Percentiles rank a stretch among this genome's conserved stretches.
Conservation (phyloP, 2,888 invertebrate genomes). For the Temnothorax ravouxi region DNA sequence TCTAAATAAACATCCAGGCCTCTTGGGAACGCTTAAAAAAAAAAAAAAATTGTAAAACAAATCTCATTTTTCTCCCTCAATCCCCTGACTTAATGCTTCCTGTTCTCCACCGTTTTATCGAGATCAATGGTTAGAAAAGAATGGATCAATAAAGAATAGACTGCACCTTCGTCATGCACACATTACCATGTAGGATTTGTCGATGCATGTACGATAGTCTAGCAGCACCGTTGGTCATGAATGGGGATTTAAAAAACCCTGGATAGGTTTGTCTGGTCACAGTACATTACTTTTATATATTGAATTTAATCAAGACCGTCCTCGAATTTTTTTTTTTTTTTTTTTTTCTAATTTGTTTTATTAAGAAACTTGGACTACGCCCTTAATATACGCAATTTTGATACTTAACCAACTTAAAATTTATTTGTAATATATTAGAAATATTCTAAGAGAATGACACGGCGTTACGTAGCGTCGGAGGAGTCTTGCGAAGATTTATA, state of each 20-base stretch:
- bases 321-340: background rate
- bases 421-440: background rate
- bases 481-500: slow-evolving; percentile 65
- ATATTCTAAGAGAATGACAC: background rate
- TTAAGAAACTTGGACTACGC: background rate
- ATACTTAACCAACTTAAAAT: background rate
- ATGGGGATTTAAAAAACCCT: background rate
- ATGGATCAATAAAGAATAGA: background rate
- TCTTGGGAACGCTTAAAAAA: slow-evolving; percentile 52
- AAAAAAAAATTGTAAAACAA: background rate
- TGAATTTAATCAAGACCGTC: background rate
- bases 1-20: slow-evolving; percentile 77
- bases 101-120: background rate
- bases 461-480: slow-evolving; percentile 30
- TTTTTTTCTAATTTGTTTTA: background rate
- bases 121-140: background rate
- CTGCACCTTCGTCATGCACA: background rate
- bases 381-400: background rate
- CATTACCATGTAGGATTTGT: background rate
- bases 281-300: background rate
- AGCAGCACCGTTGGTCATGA: background rate
- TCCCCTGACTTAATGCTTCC: background rate
- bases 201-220: background rate
- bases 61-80: background rate
- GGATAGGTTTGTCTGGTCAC: background rate